These are phyloP conservation scores for Aotus griseimembra DNA, from an alignment of 2,797 vertebrate species.

Conservation along the genomic window DNA sequence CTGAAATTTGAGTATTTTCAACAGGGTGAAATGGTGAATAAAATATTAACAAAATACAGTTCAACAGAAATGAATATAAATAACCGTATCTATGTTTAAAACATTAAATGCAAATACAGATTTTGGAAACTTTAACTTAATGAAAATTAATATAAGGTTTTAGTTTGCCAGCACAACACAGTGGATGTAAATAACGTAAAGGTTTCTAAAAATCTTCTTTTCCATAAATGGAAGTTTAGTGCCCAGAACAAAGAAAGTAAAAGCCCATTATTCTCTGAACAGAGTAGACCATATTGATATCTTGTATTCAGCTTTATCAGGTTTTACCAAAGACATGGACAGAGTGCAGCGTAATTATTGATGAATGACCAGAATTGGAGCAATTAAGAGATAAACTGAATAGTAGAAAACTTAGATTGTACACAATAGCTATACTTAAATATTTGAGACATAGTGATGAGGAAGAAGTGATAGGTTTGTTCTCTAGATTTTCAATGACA, in stretches of 20 bases:
- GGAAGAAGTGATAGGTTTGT: background rate
- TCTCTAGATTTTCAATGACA: background rate
- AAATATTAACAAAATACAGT: conserved; percentile 16
- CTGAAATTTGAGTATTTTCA: background rate
- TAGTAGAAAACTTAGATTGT: background rate
- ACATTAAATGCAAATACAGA: background rate
- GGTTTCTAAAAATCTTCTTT: background rate
- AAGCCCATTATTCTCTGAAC: background rate
- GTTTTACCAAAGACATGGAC: background rate
- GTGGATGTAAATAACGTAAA: background rate
- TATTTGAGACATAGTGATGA: background rate
- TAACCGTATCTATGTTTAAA: background rate
- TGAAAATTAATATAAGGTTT: conserved; percentile 22
- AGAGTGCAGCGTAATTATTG: background rate
- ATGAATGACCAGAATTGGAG: background rate
- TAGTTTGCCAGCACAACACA: background rate
- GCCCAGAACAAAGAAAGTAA: background rate
- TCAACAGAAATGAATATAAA: conserved; percentile 40
- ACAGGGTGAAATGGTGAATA: conserved; percentile 16
- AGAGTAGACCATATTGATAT: background rate
- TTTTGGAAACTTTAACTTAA: background rate
- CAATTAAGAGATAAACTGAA: background rate
- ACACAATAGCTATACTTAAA: background rate
- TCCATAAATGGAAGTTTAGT: background rate
- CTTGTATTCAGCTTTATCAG: background rate